phyloP scores from a whole-genome alignment of 2,888 invertebrate species.

The Oscheius myriophilus region DNA sequence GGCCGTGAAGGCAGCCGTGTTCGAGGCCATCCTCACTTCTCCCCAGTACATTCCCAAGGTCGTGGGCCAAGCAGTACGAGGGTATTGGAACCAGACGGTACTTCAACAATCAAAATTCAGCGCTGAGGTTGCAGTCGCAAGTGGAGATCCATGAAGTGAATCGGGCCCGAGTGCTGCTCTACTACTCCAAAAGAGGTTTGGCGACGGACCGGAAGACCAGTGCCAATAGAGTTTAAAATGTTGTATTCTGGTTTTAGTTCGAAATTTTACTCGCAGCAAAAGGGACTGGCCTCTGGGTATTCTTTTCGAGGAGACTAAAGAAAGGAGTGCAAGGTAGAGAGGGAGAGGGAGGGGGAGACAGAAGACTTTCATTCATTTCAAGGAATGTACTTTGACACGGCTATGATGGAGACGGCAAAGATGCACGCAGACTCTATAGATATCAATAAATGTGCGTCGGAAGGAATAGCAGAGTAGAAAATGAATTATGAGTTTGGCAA shows the following conservation, averaged over 20 bases:
- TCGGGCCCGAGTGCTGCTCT: conserved; percentile 43
- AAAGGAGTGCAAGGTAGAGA: conserved; percentile 19
- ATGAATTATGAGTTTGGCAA: too few species aligned
- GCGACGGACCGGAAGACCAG: conserved; percentile 47
- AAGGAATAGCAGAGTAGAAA: too few species aligned
- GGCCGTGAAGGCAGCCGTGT: conserved; percentile 44
- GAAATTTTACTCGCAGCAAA: conserved; percentile 40
- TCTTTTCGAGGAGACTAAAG: conserved; percentile 45
- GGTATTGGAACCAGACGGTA: not conserved
- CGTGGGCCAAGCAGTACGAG: conserved; percentile 43
- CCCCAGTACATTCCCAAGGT: conserved; percentile 48
- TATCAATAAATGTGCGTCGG: conserved; percentile 1
- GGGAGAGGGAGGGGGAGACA: too few species aligned
- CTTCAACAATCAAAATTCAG: conserved; percentile 11
- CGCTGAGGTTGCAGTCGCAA: conserved; percentile 40
- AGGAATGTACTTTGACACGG: conserved; percentile 47
- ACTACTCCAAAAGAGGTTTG: conserved; percentile 46
- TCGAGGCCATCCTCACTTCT: conserved; percentile 44
- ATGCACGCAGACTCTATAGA: not conserved
- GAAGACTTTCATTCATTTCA: too few species aligned
- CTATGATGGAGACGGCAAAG: conserved; percentile 38
- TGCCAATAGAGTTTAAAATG: conserved; percentile 16
- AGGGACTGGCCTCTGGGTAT: conserved; percentile 35
- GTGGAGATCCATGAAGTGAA: conserved; percentile 46
- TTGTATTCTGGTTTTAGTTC: conserved; percentile 29